Base-by-base conservation (phyloP, 2,888 invertebrate genomes). In the Microdon myrmicae region DNA sequence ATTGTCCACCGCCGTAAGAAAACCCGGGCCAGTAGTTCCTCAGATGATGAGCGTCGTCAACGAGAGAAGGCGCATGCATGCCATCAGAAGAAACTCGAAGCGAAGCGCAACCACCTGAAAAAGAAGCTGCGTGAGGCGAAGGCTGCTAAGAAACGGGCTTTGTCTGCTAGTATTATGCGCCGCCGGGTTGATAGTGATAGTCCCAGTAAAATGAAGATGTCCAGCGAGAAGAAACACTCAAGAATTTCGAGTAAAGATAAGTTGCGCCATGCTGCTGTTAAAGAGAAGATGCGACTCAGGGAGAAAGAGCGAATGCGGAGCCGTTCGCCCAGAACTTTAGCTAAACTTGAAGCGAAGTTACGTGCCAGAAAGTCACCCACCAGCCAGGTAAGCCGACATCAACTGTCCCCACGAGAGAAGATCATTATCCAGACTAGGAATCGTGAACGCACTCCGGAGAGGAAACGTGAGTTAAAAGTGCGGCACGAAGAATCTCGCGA, bases 21-120 rank as follows among this genome's bases (percentile, higher is more conserved):
- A 70, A 58, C 82, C 41, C 81, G 86, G 22, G 85, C 85, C 71
- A 84, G 84, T 9, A 86, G 88, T 6, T 88, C 90, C 3, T 89
- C 88, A 67, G 84, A 77, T 13, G 76, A 79, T 47, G 73, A 79
- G 38, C 71, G 75, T 1, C 73, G 76, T 0, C 79, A 79, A 53
- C 72, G 79, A 0, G 76, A 78, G 7, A 79, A 79, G 37, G 72
- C 74, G 1, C 77, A 79, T 44, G 77, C 78, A 23, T 79, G 76
- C 16, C 70, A 69, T 26, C 79, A 79, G 17, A 79, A 79, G 56
- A 79, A 79, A 34, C 51, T 79, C 20, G 79, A 79, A 41, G 79
- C 78, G 2, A 79, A 79, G 26, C 75, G 79, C 3, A 75, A 74
- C 59, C 79, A 79, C 35, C 67, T 79, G 8, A 79, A 79, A 32